Evolutionary conservation across 1,140 invertebrate species (phyloP), one percentile per base, ranked within the genome.

Genomic region (Brachionus plicatilis): DNA sequence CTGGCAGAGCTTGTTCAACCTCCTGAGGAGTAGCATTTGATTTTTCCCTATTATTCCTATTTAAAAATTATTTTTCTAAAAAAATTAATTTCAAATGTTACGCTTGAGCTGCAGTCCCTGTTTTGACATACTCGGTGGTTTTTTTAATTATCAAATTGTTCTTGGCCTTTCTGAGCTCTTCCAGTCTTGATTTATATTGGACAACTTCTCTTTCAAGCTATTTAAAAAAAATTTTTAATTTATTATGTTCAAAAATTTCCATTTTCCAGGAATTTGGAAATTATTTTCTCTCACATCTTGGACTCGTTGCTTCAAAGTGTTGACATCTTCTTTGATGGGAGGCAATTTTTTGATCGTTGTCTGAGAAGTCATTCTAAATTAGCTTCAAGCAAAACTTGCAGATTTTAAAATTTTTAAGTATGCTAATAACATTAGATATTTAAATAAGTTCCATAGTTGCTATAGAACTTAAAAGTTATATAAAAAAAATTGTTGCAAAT

Each of bases 81-180:
- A 37, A 37, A 37, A 37, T 37, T 37, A 37, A 6, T 5, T 7
- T 37, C 5, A 5, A 24, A 50, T 29, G 50, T 33, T 82, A 82
- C 79, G 50, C 53, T 27, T 45, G 43, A 29, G 8, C 53, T 20
- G 79, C 53, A 4, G 20, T n/a, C 9, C 65, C 79, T 0, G 79
- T 65, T 82, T 65, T 60, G n/a, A 82, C 79, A 47, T 82, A 82
- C 27, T 82, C 79, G 41, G 79, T 82, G 2, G 79, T 82, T 60
- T 82, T 82, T 37, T 82, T 82, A 24, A 82, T 82, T 20, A 82
- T 45, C 9, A 82, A 20, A 47, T 82, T 82, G 43, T 82, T 82
- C 29, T 82, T 82, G 8, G 79, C 79, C 27, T 82, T 82, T 41
- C 79, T 14, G 20, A 82, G 60, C 33, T 82, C 79, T 24, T 82